These are phyloP conservation scores for Bombus polaris DNA, from an alignment of 1,140 invertebrate species.

Conservation along the genomic window DNA sequence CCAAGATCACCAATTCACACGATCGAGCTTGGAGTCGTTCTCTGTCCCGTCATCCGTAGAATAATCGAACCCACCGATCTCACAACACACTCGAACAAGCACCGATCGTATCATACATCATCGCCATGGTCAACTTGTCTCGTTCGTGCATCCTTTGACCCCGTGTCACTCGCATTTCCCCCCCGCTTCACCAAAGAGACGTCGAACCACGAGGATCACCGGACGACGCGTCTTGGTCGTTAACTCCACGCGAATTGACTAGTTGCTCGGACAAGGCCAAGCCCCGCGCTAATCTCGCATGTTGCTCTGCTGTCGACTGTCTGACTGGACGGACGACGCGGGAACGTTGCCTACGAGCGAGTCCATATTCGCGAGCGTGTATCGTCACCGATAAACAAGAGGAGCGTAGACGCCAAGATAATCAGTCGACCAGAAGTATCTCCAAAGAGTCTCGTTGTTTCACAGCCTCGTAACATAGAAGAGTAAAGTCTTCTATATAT, in stretches of 20 bases:
- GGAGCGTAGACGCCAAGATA: not conserved
- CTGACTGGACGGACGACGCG: slow-evolving; percentile 51
- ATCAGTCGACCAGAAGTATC: not conserved
- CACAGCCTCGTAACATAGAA: slow-evolving; percentile 6
- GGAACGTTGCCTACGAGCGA: slow-evolving; percentile 36
- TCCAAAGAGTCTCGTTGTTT: not conserved
- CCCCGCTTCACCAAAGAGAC: not conserved
- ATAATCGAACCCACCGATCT: not conserved
- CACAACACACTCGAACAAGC: slow-evolving; percentile 25
- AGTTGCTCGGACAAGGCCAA: slow-evolving; percentile 1
- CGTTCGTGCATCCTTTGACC: not conserved
- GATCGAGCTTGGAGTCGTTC: not conserved
- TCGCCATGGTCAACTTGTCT: not conserved
- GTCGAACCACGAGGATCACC: not conserved
- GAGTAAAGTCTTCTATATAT: not conserved
- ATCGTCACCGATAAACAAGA: slow-evolving; percentile 3
- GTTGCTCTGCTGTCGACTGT: slow-evolving; percentile 2
- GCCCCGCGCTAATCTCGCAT: slow-evolving; percentile 9
- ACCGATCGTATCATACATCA: not conserved
- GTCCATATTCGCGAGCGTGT: slow-evolving; percentile 42
- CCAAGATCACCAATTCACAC: not conserved
- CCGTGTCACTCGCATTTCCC: slow-evolving; percentile 15
- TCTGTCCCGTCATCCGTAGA: not conserved
- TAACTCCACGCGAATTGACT: not conserved
- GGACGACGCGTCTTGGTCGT: not conserved